Evolutionary conservation across 92 coral and sea anemone species (phyloP).

Genomic region (Metridium senile): DNA sequence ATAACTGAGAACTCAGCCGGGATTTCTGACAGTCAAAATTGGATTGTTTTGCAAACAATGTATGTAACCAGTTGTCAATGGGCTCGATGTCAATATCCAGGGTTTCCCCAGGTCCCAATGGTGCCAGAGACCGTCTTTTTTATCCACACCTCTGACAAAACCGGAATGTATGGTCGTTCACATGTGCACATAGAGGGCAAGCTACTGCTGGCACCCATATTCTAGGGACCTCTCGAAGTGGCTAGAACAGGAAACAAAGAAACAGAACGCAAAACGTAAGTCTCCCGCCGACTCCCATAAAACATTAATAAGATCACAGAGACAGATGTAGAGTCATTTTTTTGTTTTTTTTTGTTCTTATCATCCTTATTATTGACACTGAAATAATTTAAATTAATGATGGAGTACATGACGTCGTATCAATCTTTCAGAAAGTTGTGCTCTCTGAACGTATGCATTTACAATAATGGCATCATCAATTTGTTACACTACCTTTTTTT

Average conservation of each 20-base stretch:
- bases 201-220: conserved; percentile 42
- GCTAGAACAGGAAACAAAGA: not conserved
- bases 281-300: too few relatives aligned
- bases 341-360: too few relatives aligned
- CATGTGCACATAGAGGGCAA: conserved; percentile 29
- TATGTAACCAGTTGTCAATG: conserved; percentile 18
- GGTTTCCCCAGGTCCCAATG: not conserved
- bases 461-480: too few relatives aligned
- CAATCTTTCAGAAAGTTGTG: too few relatives aligned
- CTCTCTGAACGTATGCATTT: too few relatives aligned
- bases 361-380: too few relatives aligned
- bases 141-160: conserved; percentile 43
- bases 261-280: not conserved
- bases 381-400: too few relatives aligned
- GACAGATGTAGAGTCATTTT: too few relatives aligned
- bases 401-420: too few relatives aligned
- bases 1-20: conserved; percentile 8
- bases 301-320: too few relatives aligned
- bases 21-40: conserved; percentile 50
- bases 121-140: not conserved
- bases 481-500: too few relatives aligned
- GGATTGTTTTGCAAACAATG: conserved; percentile 8
- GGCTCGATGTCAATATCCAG: conserved; percentile 24
- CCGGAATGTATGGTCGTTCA: conserved; percentile 35
- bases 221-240: conserved; percentile 18